These are phyloP conservation scores for Aspidapion aeneum DNA, from an alignment of 2,888 invertebrate genomes.

Conservation along the genomic window DNA sequence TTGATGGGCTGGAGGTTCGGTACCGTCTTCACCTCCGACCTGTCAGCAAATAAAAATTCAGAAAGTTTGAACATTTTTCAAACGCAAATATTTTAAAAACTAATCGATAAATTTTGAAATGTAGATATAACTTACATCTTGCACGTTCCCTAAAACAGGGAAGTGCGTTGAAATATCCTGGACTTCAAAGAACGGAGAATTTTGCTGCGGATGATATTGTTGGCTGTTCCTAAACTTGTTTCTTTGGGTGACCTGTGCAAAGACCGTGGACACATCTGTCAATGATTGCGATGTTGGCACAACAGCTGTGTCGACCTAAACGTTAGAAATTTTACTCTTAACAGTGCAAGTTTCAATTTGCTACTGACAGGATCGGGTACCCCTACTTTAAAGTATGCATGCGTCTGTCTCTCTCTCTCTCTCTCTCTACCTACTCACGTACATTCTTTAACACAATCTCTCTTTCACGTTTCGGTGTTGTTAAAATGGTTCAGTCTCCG, in stretches of 20 bases:
- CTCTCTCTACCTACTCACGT: no score
- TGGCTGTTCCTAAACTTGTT: slow-evolving; percentile 30
- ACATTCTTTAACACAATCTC: no score
- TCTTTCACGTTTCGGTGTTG: no score
- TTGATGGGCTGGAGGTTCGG: slow-evolving; percentile 16
- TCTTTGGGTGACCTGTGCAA: slow-evolving; percentile 39
- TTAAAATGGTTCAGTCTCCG: no score
- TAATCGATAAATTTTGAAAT: background rate
- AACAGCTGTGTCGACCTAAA: slow-evolving; percentile 12
- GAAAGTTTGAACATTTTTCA: background rate
- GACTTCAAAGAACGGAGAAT: slow-evolving; percentile 40
- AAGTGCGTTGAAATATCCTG: slow-evolving; percentile 49
- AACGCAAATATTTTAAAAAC: background rate
- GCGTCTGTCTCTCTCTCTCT: no score
- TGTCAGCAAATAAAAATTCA: background rate
- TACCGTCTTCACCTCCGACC: slow-evolving; percentile 3
- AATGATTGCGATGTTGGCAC: slow-evolving; percentile 45
- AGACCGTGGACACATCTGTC: slow-evolving; percentile 44
- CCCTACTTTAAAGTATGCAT: no score
- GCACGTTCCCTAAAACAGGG: slow-evolving; percentile 41
- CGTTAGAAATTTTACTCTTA: no score
- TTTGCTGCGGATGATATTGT: slow-evolving; percentile 26
- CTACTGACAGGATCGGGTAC: no score
- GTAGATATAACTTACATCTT: slow-evolving; percentile 12
- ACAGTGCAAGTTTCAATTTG: no score